A percentile compares a stretch with the other conserved stretches of the same genome.
phyloP scores from a whole-genome alignment of 2,797 vertebrate species.

The Meriones psammophilus region DNA sequence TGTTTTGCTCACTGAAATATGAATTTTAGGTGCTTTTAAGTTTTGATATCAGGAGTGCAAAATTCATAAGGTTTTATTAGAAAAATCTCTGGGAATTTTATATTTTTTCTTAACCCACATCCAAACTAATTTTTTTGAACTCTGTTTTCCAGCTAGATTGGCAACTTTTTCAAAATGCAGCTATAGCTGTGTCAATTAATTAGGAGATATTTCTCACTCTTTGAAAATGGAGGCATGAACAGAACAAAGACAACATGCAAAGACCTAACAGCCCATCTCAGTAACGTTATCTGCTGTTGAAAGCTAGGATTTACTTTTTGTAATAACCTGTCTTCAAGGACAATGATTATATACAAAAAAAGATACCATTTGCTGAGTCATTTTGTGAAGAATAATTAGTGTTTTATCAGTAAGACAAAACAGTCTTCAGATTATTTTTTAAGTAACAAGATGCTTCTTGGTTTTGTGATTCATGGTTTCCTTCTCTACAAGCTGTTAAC shows the following conservation, averaged over 20 bases:
- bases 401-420: slow-evolving; percentile 67
- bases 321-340: slow-evolving; percentile 80
- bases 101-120: neutral
- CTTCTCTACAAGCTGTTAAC: slow-evolving; percentile 58
- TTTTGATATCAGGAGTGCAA: neutral
- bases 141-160: slow-evolving; percentile 26
- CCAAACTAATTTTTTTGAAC: neutral
- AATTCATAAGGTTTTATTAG: neutral
- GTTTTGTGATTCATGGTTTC: slow-evolving; percentile 59
- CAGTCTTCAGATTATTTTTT: slow-evolving; percentile 57
- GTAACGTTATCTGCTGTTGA: slow-evolving; percentile 77
- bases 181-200: slow-evolving; percentile 77
- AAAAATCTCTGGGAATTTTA: neutral
- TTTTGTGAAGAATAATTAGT: slow-evolving; percentile 69
- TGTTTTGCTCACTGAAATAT: neutral
- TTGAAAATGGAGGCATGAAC: slow-evolving; percentile 82
- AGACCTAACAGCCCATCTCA: slow-evolving; percentile 75
- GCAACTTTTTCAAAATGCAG: slow-evolving; percentile 63
- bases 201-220: slow-evolving; percentile 78
- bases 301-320: slow-evolving; percentile 78
- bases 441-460: slow-evolving; percentile 66
- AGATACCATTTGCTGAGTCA: slow-evolving; percentile 75
- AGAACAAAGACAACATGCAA: slow-evolving; percentile 84
- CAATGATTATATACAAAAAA: slow-evolving; percentile 77
- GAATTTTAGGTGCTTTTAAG: neutral